Base-by-base conservation (phyloP, 30 jellyfish, hydroid and myxozoan genomes). In the Pelagia noctiluca region DNA sequence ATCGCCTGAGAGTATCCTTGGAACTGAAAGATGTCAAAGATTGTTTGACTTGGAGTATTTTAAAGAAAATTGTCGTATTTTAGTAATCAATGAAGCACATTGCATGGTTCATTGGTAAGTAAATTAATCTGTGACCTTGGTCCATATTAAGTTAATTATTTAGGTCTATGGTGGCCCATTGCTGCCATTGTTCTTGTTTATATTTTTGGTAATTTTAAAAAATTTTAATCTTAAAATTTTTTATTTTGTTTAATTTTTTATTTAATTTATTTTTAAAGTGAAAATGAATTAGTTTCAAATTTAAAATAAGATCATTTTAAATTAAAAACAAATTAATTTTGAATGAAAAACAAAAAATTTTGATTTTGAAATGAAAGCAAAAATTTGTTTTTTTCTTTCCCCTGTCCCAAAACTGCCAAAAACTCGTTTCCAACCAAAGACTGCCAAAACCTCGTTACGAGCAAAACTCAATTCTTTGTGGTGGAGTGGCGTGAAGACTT, bases 381-480 rank as follows among this genome's bases (percentile, higher is more conserved):
- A 52, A 52, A 8, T 10, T 16, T 8, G 8, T 42, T 52, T 52
- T 52, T 52, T 52, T 5, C 16, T 10, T 52, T 30, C 68, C 30
- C 68, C 7, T 52, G 68, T 25, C 68, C 68, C 30, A 52, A 30
- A 30, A 52, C 68, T 52, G 68, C 68, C 68, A 52, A 52, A 52
- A 52, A 25, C 68, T 52, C 68, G 26, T 52, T 52, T 30, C 68
- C 28, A 30, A 25, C 30, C 21, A 52, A 25, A 52, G 68, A n/a
- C 68, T 52, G 68, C 68, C 68, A 52, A 52, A 52, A 52, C 68
- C 68, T 52, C 68, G 68, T 52, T 52, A 10, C 21, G n/a, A n/a
- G n/a, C n/a, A n/a, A n/a, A n/a, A n/a, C n/a, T 30, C 4, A 3
- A 19, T 30, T 52, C 21, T 52, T 52, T 25, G 68, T 19, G 68